Base-by-base conservation (phyloP, 30 jellyfish, hydroid and myxozoan species). In the Aurelia coerulea region DNA sequence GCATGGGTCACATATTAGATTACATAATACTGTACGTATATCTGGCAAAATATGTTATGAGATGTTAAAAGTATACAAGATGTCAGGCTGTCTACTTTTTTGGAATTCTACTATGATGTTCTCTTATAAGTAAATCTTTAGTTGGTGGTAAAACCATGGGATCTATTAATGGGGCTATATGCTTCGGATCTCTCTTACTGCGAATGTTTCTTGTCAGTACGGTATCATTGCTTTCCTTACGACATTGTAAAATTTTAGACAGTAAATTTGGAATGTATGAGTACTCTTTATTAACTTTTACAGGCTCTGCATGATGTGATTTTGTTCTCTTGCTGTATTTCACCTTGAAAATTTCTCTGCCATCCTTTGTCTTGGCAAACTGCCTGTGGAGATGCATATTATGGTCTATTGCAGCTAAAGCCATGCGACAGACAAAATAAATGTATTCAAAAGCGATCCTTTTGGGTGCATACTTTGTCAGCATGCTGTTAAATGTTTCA, bases 291-390 rank as follows among this genome's bases (percentile, higher is more conserved):
- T 65, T 12, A 65, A 65, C 37, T 23, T 65, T 65, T 32, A 65
- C 76, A 12, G 76, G 76, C 33, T 65, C 76, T 65, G 76, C 76
- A 65, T 65, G 76, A 32, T 65, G 76, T 32, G 76, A 65, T 32
- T 65, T 65, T 16, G 76, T 65, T 23, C 76, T 65, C 33, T 10
- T 65, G 76, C 76, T 65, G 76, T 65, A 65, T 65, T 12, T 65
- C 76, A 65, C 35, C 76, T 65, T 65, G 33, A 65, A 65, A 65
- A 65, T 65, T 29, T 65, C 76, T 23, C 19, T 65, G 15, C 76
- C 76, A 12, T 65, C 76, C 76, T 65, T 65, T 14, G 76, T 65
- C 23, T 16, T 65, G 13, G 76, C 76, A 16, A 65, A 65, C 19
- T 13, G 15, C 35, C 76, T 16, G 37, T 65, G 37, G 37, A 65